Evolutionary conservation across 2,113 vertebrate species (phyloP).

Genomic region (Trachemys scripta): DNA sequence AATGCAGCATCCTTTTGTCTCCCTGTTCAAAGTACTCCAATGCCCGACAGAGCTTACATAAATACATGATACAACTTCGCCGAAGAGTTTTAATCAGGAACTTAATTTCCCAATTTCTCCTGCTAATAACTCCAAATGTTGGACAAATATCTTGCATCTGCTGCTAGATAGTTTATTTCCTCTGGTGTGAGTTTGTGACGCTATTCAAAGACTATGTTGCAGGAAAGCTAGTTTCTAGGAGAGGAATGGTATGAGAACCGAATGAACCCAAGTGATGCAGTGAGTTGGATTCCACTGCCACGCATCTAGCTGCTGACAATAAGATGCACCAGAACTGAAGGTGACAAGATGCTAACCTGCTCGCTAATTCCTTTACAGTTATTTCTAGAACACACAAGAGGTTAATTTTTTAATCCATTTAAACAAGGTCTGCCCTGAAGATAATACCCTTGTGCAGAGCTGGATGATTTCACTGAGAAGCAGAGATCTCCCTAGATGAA

Average conservation of each 20-base stretch:
- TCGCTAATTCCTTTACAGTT: not conserved
- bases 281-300: not conserved
- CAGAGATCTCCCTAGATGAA: not conserved
- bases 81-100: not conserved
- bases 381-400: not conserved
- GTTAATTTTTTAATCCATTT: not conserved
- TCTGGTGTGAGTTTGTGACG: not conserved
- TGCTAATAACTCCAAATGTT: conserved; percentile 39
- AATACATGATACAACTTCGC: conserved; percentile 43
- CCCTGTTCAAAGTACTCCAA: conserved; percentile 18
- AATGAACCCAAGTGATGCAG: rapidly evolving
- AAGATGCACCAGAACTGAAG: not conserved
- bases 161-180: conserved; percentile 17
- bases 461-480: not conserved
- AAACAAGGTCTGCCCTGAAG: not conserved
- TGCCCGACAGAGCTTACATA: conserved; percentile 49
- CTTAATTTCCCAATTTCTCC: conserved; percentile 29
- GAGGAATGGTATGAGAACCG: not conserved
- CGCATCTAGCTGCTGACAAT: rapidly evolving
- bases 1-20: not conserved
- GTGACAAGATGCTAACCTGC: not conserved
- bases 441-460: not conserved
- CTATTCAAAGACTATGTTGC: not conserved
- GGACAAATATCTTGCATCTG: conserved; percentile 49
- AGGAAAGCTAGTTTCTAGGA: not conserved